Evolutionary conservation across 2,797 vertebrate genomes (phyloP).

Genomic region (Phoxinus dragarum): DNA sequence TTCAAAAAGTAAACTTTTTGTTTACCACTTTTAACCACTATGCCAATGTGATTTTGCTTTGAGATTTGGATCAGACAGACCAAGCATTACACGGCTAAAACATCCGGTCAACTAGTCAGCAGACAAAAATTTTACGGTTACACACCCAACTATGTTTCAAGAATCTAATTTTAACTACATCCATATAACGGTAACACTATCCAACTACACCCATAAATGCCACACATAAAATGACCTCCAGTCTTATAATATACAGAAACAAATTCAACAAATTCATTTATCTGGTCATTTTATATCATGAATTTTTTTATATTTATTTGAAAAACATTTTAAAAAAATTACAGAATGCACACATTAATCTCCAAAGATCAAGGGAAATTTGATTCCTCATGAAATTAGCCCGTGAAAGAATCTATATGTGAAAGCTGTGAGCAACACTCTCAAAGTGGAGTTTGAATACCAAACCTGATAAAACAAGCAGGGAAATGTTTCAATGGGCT

Average conservation of each 20-base stretch:
- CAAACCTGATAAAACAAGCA: neutral
- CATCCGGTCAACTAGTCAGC: neutral
- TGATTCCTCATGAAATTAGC: neutral
- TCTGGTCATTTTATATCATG: neutral
- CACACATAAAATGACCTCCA: neutral
- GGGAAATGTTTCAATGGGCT: constrained; percentile 8
- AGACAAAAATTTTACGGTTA: neutral
- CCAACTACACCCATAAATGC: constrained; percentile 12
- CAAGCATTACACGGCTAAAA: neutral
- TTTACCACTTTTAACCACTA: neutral
- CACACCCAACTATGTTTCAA: neutral
- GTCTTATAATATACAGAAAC: neutral
- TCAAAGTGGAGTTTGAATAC: neutral
- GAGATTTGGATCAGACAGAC: constrained; percentile 2
- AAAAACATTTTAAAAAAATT: neutral
- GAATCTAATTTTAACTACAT: neutral
- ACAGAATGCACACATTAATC: neutral
- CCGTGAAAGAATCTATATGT: neutral
- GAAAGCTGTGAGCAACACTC: neutral
- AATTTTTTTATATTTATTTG: neutral
- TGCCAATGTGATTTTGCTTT: neutral
- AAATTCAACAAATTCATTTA: neutral
- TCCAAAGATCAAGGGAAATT: neutral
- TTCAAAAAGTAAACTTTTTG: neutral
- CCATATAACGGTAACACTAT: constrained; percentile 8